Conservation (phyloP, 2,113 vertebrate genomes). For the Misgurnus anguillicaudatus region DNA sequence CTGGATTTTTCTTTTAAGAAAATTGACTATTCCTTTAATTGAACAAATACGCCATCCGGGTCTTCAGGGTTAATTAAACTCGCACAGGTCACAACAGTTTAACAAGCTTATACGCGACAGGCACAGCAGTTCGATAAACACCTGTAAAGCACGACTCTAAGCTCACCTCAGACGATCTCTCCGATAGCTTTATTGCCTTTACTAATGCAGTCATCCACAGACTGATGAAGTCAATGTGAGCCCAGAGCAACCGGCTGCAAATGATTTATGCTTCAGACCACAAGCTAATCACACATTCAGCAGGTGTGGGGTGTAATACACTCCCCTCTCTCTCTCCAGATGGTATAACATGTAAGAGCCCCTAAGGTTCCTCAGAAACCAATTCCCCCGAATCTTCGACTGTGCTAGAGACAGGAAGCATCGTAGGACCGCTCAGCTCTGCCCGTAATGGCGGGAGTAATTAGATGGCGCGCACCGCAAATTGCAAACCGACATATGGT, state of each 20-base stretch:
- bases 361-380: not conserved
- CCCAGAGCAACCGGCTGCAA: constrained; percentile 14
- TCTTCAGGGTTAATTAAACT: not conserved
- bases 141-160: not conserved
- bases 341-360: constrained; percentile 1
- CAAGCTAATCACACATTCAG: constrained; percentile 36
- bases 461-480: constrained; percentile 10
- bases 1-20: no score
- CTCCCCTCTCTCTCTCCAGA: constrained; percentile 14
- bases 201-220: constrained; percentile 7
- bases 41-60: not conserved
- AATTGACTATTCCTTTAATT: no score
- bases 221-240: not conserved
- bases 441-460: constrained; percentile 26
- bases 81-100: not conserved
- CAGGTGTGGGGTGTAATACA: constrained; percentile 18
- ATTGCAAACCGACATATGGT: constrained; percentile 26
- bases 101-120: not conserved
- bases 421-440: not conserved
- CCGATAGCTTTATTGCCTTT: constrained; percentile 4
- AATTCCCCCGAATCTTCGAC: not conserved
- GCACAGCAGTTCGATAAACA: not conserved
- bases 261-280: constrained; percentile 14
- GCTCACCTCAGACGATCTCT: constrained; percentile 1
- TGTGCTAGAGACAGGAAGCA: constrained; percentile 5